phyloP scores from a whole-genome alignment of 1,140 invertebrate species.

The Diprion similis region DNA sequence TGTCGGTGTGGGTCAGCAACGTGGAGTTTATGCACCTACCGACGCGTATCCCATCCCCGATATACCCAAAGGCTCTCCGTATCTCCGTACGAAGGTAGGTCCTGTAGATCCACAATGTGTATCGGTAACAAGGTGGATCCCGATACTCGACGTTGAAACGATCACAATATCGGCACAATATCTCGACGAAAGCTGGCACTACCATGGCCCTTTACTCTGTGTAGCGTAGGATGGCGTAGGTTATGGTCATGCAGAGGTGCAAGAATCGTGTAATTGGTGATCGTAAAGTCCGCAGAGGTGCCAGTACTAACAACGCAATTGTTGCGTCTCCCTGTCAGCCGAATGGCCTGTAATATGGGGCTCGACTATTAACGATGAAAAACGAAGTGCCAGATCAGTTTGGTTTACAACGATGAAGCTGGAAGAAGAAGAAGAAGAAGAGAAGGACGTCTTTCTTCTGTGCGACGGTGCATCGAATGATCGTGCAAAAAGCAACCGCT shows the following conservation, averaged over 20 bases:
- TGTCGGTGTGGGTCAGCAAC: constrained; percentile 14
- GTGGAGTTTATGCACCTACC: constrained; percentile 13
- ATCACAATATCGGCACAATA: background rate
- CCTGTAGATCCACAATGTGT: background rate
- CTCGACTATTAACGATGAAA: constrained; percentile 34
- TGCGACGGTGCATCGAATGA: background rate
- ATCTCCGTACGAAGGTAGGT: constrained; percentile 13
- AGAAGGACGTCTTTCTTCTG: too few relatives aligned
- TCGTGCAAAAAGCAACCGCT: background rate
- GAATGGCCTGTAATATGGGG: constrained; percentile 4
- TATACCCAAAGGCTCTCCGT: constrained; percentile 13
- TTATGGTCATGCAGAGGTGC: background rate
- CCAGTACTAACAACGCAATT: constrained; percentile 45
- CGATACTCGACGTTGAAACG: background rate
- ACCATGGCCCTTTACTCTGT: background rate
- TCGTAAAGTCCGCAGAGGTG: constrained; percentile 50
- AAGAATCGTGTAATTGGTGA: constrained; percentile 43
- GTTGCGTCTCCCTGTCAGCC: constrained; percentile 32
- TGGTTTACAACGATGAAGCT: too few relatives aligned
- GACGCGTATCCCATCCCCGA: constrained; percentile 8
- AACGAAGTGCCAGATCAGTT: too few relatives aligned
- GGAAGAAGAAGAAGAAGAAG: too few relatives aligned
- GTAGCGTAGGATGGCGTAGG: background rate
- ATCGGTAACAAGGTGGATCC: background rate
- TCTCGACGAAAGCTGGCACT: background rate